Conservation (phyloP, 2,888 invertebrate species). For the Bombyx huttoni region DNA sequence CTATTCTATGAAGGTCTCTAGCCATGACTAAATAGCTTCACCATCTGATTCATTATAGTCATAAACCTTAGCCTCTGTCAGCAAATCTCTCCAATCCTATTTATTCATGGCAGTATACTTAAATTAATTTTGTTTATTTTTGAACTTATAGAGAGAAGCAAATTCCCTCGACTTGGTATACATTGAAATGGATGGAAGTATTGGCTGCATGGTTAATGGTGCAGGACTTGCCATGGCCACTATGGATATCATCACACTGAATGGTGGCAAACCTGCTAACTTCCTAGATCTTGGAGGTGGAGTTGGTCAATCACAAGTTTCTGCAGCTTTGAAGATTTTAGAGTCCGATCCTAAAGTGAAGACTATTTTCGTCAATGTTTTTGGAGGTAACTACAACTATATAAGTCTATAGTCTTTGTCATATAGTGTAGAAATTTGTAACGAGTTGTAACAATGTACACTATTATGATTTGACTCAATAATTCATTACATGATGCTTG, state of each 20-base stretch:
- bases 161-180: constrained; percentile 92
- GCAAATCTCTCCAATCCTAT: too few species aligned
- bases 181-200: constrained; percentile 97
- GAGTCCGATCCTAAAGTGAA: constrained; percentile 91
- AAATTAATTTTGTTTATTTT: not conserved
- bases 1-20: too few species aligned
- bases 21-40: too few species aligned
- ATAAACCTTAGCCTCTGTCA: too few species aligned
- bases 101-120: not conserved
- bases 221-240: constrained; percentile 99
- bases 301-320: constrained; percentile 94
- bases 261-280: constrained; percentile 97
- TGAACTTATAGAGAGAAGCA: constrained; percentile 80
- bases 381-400: constrained; percentile 75
- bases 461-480: too few species aligned
- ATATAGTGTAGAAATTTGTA: too few species aligned
- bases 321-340: constrained; percentile 92
- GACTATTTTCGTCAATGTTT: constrained; percentile 97
- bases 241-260: constrained; percentile 98
- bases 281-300: constrained; percentile 98
- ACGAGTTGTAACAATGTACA: not conserved
- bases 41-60: too few species aligned
- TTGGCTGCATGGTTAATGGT: constrained; percentile 97
- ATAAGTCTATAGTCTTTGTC: too few species aligned
- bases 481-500: too few species aligned